These are phyloP conservation scores for Alcedo atthis DNA, from an alignment of 2,797 vertebrate species.

Conservation along the genomic window DNA sequence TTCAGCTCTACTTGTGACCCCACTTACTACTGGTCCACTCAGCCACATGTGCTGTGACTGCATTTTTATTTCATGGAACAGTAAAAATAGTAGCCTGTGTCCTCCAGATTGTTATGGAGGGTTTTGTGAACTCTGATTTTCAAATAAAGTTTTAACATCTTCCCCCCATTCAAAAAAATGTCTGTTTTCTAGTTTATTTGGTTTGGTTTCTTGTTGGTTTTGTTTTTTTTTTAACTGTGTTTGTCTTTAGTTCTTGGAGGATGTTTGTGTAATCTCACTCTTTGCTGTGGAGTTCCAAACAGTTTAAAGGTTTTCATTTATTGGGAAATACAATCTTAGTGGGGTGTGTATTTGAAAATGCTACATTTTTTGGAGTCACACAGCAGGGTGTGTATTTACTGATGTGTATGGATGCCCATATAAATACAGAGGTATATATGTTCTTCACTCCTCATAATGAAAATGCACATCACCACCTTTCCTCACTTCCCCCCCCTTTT, in stretches of 20 bases:
- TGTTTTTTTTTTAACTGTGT: neutral
- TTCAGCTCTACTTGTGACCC: neutral
- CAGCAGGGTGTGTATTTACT: neutral
- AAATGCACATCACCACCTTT: neutral
- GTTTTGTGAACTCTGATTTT: neutral
- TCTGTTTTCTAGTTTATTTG: neutral
- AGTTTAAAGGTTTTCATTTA: neutral
- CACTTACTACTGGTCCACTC: neutral
- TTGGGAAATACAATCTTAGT: neutral
- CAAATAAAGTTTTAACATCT: neutral
- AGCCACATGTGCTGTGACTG: neutral
- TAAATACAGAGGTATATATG: neutral
- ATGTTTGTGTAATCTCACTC: neutral
- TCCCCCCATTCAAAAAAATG: neutral
- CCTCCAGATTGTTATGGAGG: neutral
- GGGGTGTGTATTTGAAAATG: neutral
- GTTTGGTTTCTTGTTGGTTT: neutral
- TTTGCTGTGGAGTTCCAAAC: neutral
- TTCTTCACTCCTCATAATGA: neutral
- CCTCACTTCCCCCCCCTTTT: neutral
- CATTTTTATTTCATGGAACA: neutral
- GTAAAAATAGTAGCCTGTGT: neutral
- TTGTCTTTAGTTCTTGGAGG: neutral
- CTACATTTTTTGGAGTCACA: neutral
- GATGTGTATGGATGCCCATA: rapidly evolving